A percentile compares a stretch with the other conserved stretches of the same genome.
Conservation (phyloP, 2,888 invertebrate species). For the Drosophila emarginata region DNA sequence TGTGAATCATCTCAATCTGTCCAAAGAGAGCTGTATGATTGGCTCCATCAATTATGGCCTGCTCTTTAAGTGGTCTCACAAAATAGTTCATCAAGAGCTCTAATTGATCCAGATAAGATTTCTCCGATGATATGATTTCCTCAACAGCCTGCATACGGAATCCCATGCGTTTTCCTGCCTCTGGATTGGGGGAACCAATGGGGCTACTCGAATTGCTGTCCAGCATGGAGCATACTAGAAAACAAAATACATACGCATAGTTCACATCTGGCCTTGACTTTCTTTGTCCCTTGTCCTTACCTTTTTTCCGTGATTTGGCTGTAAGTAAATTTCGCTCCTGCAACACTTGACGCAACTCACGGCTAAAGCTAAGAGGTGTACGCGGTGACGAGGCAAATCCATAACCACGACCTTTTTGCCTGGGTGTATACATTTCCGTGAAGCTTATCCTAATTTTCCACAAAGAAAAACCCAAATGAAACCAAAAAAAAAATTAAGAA, state of each 20-base stretch:
- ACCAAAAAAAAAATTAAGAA: not conserved
- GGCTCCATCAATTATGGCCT: slow-evolving; percentile 83
- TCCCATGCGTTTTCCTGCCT: slow-evolving; percentile 75
- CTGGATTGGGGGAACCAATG: slow-evolving; percentile 70
- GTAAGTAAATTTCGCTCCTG: slow-evolving; percentile 86
- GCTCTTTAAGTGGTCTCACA: slow-evolving; percentile 84
- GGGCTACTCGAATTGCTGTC: slow-evolving; percentile 78
- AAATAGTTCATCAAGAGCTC: slow-evolving; percentile 87
- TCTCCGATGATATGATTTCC: slow-evolving; percentile 88
- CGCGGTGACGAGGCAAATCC: slow-evolving; percentile 53
- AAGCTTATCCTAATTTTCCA: slow-evolving; percentile 15
- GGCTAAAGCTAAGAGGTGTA: slow-evolving; percentile 84
- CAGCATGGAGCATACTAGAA: slow-evolving; percentile 84
- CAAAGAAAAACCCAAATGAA: slow-evolving; percentile 33
- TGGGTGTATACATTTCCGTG: slow-evolving; percentile 75
- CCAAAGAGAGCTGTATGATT: slow-evolving; percentile 85
- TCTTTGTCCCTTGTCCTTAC: slow-evolving; percentile 68
- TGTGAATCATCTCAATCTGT: slow-evolving; percentile 86
- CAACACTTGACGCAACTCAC: slow-evolving; percentile 85
- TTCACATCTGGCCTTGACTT: not conserved
- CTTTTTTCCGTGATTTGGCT: slow-evolving; percentile 85
- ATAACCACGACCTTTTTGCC: slow-evolving; percentile 43
- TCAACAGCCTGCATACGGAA: slow-evolving; percentile 85
- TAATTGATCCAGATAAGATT: slow-evolving; percentile 87
- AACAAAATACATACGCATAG: not conserved